Evolutionary conservation across 2,113 vertebrate genomes (phyloP).

Genomic region (Lycocorax pyrrhopterus): DNA sequence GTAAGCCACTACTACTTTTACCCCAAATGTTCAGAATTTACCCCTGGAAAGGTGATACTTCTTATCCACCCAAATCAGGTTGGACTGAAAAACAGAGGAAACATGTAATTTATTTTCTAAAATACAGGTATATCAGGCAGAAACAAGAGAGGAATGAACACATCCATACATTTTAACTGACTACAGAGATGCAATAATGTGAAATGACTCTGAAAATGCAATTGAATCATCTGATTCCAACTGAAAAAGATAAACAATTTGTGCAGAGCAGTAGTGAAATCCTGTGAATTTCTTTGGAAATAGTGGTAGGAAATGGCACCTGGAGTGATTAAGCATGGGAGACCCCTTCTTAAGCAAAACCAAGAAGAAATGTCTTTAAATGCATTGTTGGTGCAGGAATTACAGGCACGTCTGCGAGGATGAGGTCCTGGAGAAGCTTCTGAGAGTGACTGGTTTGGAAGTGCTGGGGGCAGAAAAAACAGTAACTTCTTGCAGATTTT

Average conservation of each 20-base stretch:
- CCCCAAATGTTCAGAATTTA: not conserved
- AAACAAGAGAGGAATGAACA: not conserved
- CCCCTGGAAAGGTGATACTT: not conserved
- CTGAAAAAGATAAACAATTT: not conserved
- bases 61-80: not conserved
- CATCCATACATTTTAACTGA: not conserved
- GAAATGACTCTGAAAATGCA: not conserved
- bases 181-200: not conserved
- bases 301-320: not conserved
- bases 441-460: not conserved
- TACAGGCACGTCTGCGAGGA: not conserved
- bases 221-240: not conserved
- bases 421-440: not conserved
- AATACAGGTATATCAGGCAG: not conserved
- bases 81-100: not conserved
- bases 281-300: not conserved
- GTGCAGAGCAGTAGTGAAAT: not conserved
- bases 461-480: rapidly evolving
- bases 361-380: not conserved
- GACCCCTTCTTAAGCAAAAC: not conserved
- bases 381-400: not conserved
- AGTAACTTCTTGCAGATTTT: not conserved
- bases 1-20: not conserved
- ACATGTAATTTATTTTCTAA: not conserved
- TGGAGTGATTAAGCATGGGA: not conserved